These are phyloP conservation scores for Melanchra persicariae DNA, from an alignment of 2,888 invertebrate genomes.

Conservation along the genomic window DNA sequence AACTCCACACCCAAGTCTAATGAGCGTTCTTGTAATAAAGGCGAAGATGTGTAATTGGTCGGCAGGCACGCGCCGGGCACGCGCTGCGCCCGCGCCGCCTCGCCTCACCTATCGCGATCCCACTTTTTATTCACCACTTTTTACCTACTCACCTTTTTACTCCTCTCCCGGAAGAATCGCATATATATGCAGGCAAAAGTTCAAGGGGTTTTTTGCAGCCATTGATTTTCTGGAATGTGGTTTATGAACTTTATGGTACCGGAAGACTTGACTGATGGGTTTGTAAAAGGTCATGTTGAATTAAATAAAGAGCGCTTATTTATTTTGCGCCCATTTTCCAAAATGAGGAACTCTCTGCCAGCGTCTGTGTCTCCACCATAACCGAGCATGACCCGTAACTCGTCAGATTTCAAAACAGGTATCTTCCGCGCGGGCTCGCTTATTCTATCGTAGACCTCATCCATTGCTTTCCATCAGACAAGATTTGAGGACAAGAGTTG, in stretches of 20 bases:
- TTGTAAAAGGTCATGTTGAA: constrained; percentile 42
- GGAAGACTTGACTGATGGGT: constrained; percentile 18
- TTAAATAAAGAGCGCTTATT: neutral
- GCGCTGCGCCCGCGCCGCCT: constrained; percentile 77
- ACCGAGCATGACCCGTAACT: too few species aligned
- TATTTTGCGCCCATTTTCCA: neutral
- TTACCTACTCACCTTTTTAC: constrained; percentile 51
- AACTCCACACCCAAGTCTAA: constrained; percentile 73
- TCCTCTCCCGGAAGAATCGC: constrained; percentile 56
- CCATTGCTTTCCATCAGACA: neutral
- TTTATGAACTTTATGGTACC: constrained; percentile 43
- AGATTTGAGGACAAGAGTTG: neutral
- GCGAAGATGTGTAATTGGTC: constrained; percentile 87
- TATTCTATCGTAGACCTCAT: neutral
- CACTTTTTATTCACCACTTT: constrained; percentile 58
- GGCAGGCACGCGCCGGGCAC: constrained; percentile 85
- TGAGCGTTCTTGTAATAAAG: constrained; percentile 87
- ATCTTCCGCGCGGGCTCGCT: neutral
- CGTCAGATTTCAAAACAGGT: neutral
- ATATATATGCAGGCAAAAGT: constrained; percentile 63
- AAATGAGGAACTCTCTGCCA: neutral
- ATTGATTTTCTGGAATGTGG: constrained; percentile 41
- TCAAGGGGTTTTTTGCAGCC: constrained; percentile 50
- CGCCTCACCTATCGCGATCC: constrained; percentile 68
- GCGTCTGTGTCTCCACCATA: neutral